Percentiles rank a stretch among this genome's conserved stretches.
Evolutionary conservation across 2,797 vertebrate species (phyloP).

Genomic region (Premnoplex brunnescens): DNA sequence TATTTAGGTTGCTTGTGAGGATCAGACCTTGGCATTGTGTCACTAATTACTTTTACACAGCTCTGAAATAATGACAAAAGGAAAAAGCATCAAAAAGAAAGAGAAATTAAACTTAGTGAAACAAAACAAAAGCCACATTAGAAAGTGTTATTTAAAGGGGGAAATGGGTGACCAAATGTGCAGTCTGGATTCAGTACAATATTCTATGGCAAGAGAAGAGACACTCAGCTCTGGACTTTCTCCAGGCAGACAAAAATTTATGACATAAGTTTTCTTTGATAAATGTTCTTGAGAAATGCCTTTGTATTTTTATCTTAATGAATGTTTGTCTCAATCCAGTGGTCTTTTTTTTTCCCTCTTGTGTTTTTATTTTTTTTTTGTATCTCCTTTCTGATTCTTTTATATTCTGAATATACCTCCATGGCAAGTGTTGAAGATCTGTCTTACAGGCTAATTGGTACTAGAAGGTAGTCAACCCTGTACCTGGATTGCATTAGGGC

Average conservation of each 20-base stretch:
- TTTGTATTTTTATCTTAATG: slow-evolving; percentile 17
- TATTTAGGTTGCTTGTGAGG: slow-evolving; percentile 67
- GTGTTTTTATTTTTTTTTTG: background rate
- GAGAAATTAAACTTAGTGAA: slow-evolving; percentile 64
- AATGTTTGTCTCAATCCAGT: background rate
- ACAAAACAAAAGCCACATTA: slow-evolving; percentile 59
- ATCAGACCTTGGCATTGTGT: slow-evolving; percentile 67
- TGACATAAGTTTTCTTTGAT: slow-evolving; percentile 25
- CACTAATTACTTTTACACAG: slow-evolving; percentile 74
- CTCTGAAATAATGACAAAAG: slow-evolving; percentile 67
- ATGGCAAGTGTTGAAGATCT: background rate
- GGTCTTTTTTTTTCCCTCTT: background rate
- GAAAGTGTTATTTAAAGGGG: slow-evolving; percentile 35
- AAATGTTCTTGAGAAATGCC: slow-evolving; percentile 18
- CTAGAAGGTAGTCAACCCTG: background rate
- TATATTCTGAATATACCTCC: background rate
- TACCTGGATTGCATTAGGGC: background rate
- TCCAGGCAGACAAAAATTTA: slow-evolving; percentile 34
- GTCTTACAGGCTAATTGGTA: slow-evolving; percentile 16
- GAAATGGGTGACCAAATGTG: slow-evolving; percentile 30
- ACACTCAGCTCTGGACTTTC: background rate
- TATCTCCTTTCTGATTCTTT: background rate
- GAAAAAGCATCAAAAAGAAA: slow-evolving; percentile 68
- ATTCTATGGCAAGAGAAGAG: slow-evolving; percentile 50
- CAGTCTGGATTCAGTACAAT: slow-evolving; percentile 47